Evolutionary conservation across 2,888 invertebrate species (phyloP).

Genomic region (Drosophila mettleri): DNA sequence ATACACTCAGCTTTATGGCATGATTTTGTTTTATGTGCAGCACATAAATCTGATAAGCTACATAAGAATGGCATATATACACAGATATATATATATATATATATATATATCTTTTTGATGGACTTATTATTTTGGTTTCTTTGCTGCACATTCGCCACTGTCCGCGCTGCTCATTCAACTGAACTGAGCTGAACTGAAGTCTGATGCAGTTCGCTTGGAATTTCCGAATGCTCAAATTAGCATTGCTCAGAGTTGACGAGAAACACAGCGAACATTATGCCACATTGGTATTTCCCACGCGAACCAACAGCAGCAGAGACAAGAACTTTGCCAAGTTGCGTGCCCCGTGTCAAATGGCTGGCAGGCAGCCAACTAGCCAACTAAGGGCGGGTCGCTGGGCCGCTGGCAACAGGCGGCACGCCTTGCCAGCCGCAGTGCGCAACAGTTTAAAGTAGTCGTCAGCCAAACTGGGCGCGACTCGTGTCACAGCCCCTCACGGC

Average conservation of each 20-base stretch:
- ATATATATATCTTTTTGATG: constrained; percentile 19
- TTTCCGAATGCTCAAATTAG: constrained; percentile 43
- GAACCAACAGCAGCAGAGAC: constrained; percentile 12
- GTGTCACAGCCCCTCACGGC: constrained; percentile 21
- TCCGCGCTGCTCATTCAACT: constrained; percentile 20
- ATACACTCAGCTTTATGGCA: constrained; percentile 53
- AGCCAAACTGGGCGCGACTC: constrained; percentile 46
- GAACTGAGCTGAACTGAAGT: constrained; percentile 17
- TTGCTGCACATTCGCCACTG: constrained; percentile 21
- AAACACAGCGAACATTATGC: constrained; percentile 6
- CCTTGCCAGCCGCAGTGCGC: constrained; percentile 61
- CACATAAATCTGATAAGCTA: constrained; percentile 55
- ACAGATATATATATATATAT: background rate
- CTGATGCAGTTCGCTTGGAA: constrained; percentile 22
- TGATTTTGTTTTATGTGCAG: constrained; percentile 64
- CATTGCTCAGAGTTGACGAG: constrained; percentile 34
- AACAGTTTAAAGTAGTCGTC: constrained; percentile 72
- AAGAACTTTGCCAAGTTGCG: constrained; percentile 33
- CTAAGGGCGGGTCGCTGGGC: background rate
- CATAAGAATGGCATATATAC: constrained; percentile 1
- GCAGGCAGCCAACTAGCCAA: constrained; percentile 56
- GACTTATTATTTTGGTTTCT: constrained; percentile 5
- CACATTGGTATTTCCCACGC: constrained; percentile 55
- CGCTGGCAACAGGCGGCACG: constrained; percentile 44
- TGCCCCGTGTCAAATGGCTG: constrained; percentile 48